These are phyloP conservation scores for Dolichotis patagonum DNA, from an alignment of 2,113 vertebrate species.

Conservation along the genomic window DNA sequence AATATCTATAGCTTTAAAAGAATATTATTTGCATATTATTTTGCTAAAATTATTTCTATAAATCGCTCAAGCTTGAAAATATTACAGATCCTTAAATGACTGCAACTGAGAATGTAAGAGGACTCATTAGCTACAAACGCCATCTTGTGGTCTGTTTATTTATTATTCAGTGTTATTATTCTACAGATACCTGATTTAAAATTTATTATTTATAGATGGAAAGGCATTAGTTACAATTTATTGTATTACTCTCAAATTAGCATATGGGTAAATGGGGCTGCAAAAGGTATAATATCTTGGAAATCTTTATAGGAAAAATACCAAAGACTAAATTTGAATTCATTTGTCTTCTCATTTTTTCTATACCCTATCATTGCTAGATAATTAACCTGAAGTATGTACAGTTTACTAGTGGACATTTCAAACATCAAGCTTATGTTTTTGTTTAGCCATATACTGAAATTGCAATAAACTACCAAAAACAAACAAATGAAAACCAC, in stretches of 20 bases:
- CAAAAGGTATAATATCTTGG: background rate
- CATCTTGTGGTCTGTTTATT: slow-evolving; percentile 77
- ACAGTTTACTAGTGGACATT: background rate
- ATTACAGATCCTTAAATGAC: background rate
- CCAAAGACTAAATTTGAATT: background rate
- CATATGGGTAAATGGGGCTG: background rate
- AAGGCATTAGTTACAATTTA: background rate
- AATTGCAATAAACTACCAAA: background rate
- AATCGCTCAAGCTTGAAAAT: slow-evolving; percentile 27
- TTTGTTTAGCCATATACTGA: background rate
- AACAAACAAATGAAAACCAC: background rate
- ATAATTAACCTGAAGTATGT: background rate
- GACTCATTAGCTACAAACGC: slow-evolving; percentile 73
- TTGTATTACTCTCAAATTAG: background rate
- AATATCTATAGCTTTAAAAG: slow-evolving; percentile 7
- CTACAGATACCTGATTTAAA: background rate
- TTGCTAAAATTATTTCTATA: slow-evolving; percentile 34
- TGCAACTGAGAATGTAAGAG: background rate
- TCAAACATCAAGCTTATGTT: background rate
- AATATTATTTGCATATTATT: slow-evolving; percentile 24
- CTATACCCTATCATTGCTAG: background rate
- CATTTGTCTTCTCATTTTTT: background rate
- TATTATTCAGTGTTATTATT: background rate
- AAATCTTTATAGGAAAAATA: background rate
- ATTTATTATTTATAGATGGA: background rate